A percentile compares a stretch with the other conserved stretches of the same genome.
phyloP scores from a whole-genome alignment of 2,888 invertebrate species.

The Sesamia inferens region DNA sequence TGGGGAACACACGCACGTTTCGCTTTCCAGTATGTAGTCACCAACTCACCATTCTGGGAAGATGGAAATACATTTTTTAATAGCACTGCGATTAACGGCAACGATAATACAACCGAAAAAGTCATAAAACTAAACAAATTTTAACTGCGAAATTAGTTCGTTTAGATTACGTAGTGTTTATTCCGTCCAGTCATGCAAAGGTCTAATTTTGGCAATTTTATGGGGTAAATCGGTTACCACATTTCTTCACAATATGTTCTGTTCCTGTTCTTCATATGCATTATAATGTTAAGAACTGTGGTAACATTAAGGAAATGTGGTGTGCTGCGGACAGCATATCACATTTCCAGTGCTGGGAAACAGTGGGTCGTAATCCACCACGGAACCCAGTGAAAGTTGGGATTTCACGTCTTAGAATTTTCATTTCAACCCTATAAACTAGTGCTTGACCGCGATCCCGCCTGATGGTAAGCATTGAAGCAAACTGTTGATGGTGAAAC shows the following conservation, averaged over 20 bases:
- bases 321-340: not conserved
- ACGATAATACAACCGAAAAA: not conserved
- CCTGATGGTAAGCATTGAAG: too few relatives aligned
- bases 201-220: not conserved
- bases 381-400: not conserved
- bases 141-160: not conserved
- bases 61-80: not conserved
- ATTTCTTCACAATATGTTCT: too few relatives aligned
- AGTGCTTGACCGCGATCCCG: too few relatives aligned
- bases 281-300: too few relatives aligned
- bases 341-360: not conserved
- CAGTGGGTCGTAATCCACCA: too few relatives aligned
- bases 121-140: not conserved
- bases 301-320: too few relatives aligned
- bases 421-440: too few relatives aligned
- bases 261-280: too few relatives aligned
- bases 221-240: not conserved
- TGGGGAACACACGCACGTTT: not conserved
- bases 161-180: not conserved
- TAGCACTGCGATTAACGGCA: not conserved
- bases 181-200: not conserved
- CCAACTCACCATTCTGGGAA: not conserved
- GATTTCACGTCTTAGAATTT: not conserved
- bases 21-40: not conserved
- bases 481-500: too few relatives aligned